Percentiles rank a stretch among this genome's conserved stretches.
Conservation (phyloP, 2,888 invertebrate genomes). For the Bombylius discolor region DNA sequence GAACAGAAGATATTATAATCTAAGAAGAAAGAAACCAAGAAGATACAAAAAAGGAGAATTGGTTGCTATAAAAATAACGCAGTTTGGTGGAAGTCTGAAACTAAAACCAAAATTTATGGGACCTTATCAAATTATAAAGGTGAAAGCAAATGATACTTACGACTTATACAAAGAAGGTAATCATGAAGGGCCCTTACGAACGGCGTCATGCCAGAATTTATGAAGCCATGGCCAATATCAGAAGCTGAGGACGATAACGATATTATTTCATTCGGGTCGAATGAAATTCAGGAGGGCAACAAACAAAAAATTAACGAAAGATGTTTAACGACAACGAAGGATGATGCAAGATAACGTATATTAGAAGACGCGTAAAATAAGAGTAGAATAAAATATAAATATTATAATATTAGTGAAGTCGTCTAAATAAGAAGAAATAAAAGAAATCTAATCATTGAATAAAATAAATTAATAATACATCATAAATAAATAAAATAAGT, state of each 20-base stretch:
- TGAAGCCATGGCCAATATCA: constrained; percentile 3
- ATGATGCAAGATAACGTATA: too few relatives aligned
- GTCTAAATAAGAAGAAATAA: too few relatives aligned
- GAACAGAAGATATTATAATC: too few relatives aligned
- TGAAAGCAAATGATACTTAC: constrained; percentile 4
- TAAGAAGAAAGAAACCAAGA: neutral
- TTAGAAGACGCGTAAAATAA: too few relatives aligned
- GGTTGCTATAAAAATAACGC: constrained; percentile 5
- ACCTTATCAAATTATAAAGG: neutral
- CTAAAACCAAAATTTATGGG: constrained; percentile 2
- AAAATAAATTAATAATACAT: too few relatives aligned
- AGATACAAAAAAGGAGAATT: neutral
- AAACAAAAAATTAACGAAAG: too few relatives aligned
- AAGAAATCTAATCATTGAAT: too few relatives aligned
- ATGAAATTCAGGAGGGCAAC: neutral
- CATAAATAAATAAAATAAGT: too few relatives aligned
- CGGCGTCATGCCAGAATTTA: constrained; percentile 3
- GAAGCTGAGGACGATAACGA: neutral
- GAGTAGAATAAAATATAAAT: too few relatives aligned
- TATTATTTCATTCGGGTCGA: neutral
- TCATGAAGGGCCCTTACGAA: neutral
- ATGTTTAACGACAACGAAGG: too few relatives aligned
- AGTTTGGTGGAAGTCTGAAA: constrained; percentile 1
- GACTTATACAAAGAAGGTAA: neutral
- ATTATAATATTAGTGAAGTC: too few relatives aligned